Evolutionary conservation across 2,888 invertebrate genomes (phyloP), one percentile per base, ranked within the genome.

Genomic region (Encarsia formosa): DNA sequence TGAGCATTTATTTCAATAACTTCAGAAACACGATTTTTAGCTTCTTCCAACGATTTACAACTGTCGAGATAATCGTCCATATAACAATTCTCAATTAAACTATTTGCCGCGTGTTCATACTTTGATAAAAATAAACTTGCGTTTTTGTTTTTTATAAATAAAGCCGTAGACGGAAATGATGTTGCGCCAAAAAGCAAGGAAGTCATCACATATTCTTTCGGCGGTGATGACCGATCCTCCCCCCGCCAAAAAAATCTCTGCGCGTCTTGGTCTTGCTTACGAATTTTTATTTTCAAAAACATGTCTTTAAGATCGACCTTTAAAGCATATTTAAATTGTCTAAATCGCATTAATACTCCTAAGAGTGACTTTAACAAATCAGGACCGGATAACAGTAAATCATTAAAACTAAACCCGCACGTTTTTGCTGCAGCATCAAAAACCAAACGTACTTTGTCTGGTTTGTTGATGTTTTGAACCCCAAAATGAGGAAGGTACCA

Each of bases 241-340:
- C 38, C 52, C 43, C 51, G 24, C 54, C 56, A 59, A 19, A 59
- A 42, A 53, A 61, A 59, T 11, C 61, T 24, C 51, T 63, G 61
- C 1, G 58, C 35, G 45, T 59, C 38, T 46, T 62, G 59, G 38
- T 67, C 66, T 15, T 57, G 57, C 6, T 51, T 37, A 0, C 45
- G 18, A 5, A 68, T 62, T 15, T 52, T 55, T 1, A 68, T 52
- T 31, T 63, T 66, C 3, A 59, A 55, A 38, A 66, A 67, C 66
- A 68, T 67, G 42, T 68, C 63, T 13, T 51, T 56, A 0, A 68
- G 63, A 42, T 70, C 68, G 0, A 65, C 46, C 61, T 61, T 38
- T 53, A 73, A 59, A 3, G 65, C 71, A 5, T 69, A 47, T 31
- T 45, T 59, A 20, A 63, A 57, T 55, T 67, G 62, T 26, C 71